phyloP scores from a whole-genome alignment of 2,113 vertebrate species.

The Meles meles region DNA sequence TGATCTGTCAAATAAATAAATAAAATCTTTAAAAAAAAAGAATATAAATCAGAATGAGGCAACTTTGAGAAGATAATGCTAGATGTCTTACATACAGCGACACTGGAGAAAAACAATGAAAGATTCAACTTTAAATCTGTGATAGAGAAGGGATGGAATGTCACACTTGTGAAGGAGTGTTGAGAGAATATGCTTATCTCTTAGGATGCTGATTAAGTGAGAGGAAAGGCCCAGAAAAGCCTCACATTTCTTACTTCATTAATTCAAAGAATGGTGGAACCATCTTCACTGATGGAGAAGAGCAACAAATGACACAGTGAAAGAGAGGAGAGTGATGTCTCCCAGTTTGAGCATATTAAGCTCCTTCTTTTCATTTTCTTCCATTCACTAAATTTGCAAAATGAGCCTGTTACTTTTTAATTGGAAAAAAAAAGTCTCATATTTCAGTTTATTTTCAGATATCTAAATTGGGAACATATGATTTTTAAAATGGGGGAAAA shows the following conservation, averaged over 20 bases:
- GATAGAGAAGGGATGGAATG: neutral
- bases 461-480: neutral
- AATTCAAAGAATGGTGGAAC: neutral
- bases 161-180: neutral
- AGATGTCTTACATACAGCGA: neutral
- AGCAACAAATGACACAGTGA: neutral
- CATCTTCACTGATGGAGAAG: neutral
- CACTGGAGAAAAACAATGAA: neutral
- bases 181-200: neutral
- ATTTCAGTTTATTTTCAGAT: neutral
- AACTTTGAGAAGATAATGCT: neutral
- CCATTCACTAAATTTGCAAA: neutral
- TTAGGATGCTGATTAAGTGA: neutral
- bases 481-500: neutral
- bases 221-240: neutral
- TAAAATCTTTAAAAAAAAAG: too few species aligned
- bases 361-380: neutral
- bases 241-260: neutral
- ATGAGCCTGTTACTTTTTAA: neutral
- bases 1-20: too few species aligned
- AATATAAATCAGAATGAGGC: neutral
- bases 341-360: neutral
- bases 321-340: neutral
- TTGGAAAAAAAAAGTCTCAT: neutral
- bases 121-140: neutral